A percentile compares a stretch with the other conserved stretches of the same genome.
These are phyloP conservation scores for Mallotus villosus DNA, from an alignment of 2,797 vertebrate genomes.

Conservation along the genomic window DNA sequence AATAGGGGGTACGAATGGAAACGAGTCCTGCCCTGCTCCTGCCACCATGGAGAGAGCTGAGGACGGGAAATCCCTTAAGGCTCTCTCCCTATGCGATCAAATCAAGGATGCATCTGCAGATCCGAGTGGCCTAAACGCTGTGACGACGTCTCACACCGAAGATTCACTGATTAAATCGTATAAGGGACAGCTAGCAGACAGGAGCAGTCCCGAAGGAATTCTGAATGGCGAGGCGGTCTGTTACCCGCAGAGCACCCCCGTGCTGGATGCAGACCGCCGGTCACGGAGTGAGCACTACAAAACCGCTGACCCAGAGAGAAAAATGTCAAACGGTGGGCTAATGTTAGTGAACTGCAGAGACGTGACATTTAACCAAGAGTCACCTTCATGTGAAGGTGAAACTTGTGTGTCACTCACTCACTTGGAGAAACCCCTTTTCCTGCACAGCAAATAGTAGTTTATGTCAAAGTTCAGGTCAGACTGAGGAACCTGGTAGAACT, in stretches of 20 bases:
- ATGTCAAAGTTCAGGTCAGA: background rate
- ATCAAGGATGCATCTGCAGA: background rate
- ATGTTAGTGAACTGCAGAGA: constrained; percentile 9
- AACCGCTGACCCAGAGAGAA: constrained; percentile 13
- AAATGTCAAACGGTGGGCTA: constrained; percentile 37
- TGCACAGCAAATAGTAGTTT: background rate
- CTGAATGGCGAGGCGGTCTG: constrained; percentile 41
- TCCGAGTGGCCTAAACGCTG: constrained; percentile 5
- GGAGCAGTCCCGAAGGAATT: constrained; percentile 26
- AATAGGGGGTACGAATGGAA: constrained; percentile 38
- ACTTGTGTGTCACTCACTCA: constrained; percentile 6
- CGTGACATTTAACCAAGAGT: background rate
- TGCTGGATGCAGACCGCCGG: background rate
- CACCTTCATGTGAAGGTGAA: background rate
- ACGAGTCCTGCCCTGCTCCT: constrained; percentile 29
- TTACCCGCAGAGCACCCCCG: constrained; percentile 3
- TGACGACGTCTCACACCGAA: background rate
- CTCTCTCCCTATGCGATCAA: constrained; percentile 7
- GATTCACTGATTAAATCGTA: constrained; percentile 9
- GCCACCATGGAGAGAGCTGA: constrained; percentile 30
- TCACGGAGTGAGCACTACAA: background rate
- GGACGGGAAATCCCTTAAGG: constrained; percentile 34
- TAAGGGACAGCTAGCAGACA: constrained; percentile 21
- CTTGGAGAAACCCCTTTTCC: background rate
- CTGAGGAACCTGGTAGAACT: constrained; percentile 8